Evolutionary conservation across 2,888 invertebrate genomes (phyloP).

Genomic region (Bursaphelenchus okinawaensis): DNA sequence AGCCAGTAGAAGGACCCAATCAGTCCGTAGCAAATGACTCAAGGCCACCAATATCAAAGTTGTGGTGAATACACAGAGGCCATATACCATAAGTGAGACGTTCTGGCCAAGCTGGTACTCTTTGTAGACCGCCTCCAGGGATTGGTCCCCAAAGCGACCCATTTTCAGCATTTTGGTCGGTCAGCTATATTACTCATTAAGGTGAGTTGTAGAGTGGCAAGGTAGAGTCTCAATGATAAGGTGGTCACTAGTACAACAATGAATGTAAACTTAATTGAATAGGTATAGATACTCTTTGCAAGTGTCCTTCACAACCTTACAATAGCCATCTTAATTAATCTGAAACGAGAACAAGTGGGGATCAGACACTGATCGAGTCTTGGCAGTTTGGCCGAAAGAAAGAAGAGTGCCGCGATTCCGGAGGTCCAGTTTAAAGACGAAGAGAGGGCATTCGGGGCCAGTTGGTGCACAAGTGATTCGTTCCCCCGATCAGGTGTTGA

Average conservation of each 20-base stretch:
- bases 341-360: background rate
- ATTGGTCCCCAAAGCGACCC: slow-evolving; percentile 32
- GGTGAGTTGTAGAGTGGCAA: too few species aligned
- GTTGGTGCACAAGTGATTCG: background rate
- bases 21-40: slow-evolving; percentile 26
- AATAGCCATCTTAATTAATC: too few species aligned
- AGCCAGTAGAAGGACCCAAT: slow-evolving; percentile 22
- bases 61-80: slow-evolving; percentile 25
- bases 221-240: too few species aligned
- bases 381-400: background rate
- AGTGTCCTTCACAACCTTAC: too few species aligned
- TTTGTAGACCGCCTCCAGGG: slow-evolving; percentile 27
- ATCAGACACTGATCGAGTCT: background rate
- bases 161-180: slow-evolving; percentile 24
- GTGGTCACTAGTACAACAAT: too few species aligned
- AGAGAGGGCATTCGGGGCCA: background rate
- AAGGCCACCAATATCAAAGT: slow-evolving; percentile 26
- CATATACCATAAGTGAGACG: slow-evolving; percentile 21
- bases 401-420: background rate
- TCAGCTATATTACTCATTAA: too few species aligned
- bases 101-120: slow-evolving; percentile 24
- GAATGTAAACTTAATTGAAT: too few species aligned
- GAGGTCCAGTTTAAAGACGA: background rate
- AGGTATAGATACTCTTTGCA: too few species aligned
- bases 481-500: background rate